These are phyloP conservation scores for Cheiracanthium punctorium DNA, from an alignment of 2,888 invertebrate genomes.

Conservation along the genomic window DNA sequence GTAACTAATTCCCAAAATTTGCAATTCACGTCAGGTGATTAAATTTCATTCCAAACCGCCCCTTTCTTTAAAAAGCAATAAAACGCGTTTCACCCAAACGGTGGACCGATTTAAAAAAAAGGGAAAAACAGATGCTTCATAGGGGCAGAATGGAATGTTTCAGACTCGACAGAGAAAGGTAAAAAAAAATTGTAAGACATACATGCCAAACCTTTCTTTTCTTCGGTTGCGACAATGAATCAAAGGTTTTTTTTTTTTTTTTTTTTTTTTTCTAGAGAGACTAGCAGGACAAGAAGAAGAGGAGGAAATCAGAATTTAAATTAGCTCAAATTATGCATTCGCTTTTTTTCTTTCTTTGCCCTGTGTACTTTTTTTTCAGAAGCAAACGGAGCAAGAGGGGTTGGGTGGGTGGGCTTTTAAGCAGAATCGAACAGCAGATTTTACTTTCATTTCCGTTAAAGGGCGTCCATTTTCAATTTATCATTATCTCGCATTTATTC, in stretches of 20 bases:
- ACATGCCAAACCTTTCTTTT: not conserved
- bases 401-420: no score
- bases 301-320: slow-evolving; percentile 45
- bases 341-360: slow-evolving; percentile 2
- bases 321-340: slow-evolving; percentile 52
- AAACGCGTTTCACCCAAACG: not conserved
- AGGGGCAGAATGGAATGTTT: no score
- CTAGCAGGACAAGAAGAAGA: no score
- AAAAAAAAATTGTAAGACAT: not conserved
- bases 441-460: slow-evolving; percentile 28
- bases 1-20: no score
- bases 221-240: slow-evolving; percentile 30
- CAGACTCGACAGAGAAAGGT: not conserved
- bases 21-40: no score
- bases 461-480: slow-evolving; percentile 37
- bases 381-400: slow-evolving; percentile 42
- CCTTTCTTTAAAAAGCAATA: no score
- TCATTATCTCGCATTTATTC: slow-evolving; percentile 41
- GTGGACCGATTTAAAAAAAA: not conserved
- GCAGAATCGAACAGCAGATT: slow-evolving; percentile 34
- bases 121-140: not conserved
- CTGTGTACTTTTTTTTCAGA: not conserved
- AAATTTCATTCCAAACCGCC: no score
- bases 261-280: no score
- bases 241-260: slow-evolving; percentile 18